Evolutionary conservation across 2,797 vertebrate genomes (phyloP).

Genomic region (Anguilla marmorata): DNA sequence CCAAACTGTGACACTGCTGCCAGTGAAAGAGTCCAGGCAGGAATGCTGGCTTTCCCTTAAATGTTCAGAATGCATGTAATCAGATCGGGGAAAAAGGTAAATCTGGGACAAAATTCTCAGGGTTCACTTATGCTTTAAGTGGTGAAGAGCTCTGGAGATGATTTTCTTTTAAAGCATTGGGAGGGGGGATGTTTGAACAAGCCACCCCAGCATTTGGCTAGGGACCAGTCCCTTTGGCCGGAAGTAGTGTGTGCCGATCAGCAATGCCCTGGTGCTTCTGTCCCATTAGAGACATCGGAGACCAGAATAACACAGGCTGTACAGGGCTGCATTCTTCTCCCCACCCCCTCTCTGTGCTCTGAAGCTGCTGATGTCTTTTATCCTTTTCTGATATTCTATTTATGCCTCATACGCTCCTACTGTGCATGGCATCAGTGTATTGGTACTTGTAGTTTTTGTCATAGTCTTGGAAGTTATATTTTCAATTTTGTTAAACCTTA

Average conservation of each 20-base stretch:
- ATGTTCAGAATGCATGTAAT: not conserved
- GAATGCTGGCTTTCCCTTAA: not conserved
- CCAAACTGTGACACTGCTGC: not conserved
- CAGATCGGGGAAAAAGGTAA: not conserved
- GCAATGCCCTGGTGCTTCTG: not conserved
- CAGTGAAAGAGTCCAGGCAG: not conserved
- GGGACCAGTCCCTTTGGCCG: not conserved
- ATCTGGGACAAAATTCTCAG: not conserved
- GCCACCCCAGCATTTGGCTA: not conserved
- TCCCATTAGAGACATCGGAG: not conserved
- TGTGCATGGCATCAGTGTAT: not conserved
- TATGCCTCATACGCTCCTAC: not conserved
- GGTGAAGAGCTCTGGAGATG: not conserved
- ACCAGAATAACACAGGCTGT: not conserved
- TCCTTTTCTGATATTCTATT: conserved; percentile 2
- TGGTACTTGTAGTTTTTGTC: not conserved
- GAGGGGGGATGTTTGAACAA: not conserved
- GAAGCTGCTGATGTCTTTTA: not conserved
- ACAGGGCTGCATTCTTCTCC: not conserved
- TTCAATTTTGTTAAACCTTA: too few relatives aligned
- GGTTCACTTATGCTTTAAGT: not conserved
- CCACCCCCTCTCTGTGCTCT: not conserved
- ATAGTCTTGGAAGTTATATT: not conserved
- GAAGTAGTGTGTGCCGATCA: not conserved
- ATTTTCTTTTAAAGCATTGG: not conserved